Base-by-base conservation (phyloP, 2,113 vertebrate genomes). In the Varanus komodoensis region DNA sequence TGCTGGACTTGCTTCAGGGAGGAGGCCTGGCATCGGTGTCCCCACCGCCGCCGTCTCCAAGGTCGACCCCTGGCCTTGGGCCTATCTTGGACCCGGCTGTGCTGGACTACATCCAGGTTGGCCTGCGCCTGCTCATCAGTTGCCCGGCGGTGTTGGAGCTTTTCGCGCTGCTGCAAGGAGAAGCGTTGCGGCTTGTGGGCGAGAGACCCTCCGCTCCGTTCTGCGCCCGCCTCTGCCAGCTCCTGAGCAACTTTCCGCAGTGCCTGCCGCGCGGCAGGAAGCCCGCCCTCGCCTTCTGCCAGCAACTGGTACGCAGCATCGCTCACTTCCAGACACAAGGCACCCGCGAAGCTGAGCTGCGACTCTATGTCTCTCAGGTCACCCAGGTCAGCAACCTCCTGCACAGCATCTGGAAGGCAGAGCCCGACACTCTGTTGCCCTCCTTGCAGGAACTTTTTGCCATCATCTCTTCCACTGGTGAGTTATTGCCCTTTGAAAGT, bases 371-470 rank as follows among this genome's bases (percentile, higher is more conserved):
- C 54, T 97, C 98, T 29, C 99, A 99, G 93, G 99, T 99, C 93
- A 99, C 97, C 0, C 98, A 98, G 95, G 99, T 99, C 88, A 98
- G 99, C 95, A 97, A 96, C 3, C 96, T 99, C 87, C 97, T 99
- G 38, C 98, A 98, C 93, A 98, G 98, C 94, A 98, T 99, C 96
- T 99, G 99, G 99, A 99, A 99, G 95, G 97, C 98, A 0, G 98
- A 99, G 90, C 98, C 98, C 3, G 96, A 98, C 79, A 98, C 98
- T 0, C 96, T 99, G 94, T 96, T 99, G 78, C 98, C 99, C 5
- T 99, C 99, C 1, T 94, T 99, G 89, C 99, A 99, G 95, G 99
- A 99, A 91, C 98, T 99, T 12, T 99, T 99, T 89, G 98, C 99
- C 3, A 97, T 98, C 89, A 99, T 99, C 92, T 99, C 99, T 5